phyloP scores from a whole-genome alignment of 2,113 vertebrate genomes.

The Thalassoma bifasciatum region DNA sequence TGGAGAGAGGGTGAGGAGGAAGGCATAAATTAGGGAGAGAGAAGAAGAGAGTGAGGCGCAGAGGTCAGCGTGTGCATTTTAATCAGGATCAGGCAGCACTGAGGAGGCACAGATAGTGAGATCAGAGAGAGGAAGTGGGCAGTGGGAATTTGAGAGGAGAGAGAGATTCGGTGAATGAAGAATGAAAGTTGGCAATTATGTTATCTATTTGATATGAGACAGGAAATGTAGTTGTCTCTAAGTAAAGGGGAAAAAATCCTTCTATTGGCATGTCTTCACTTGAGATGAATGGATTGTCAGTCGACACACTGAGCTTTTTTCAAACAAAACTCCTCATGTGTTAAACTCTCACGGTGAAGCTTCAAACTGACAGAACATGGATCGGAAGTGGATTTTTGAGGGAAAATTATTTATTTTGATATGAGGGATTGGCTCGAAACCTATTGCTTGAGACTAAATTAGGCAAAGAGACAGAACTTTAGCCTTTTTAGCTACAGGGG shows the following conservation, averaged over 20 bases:
- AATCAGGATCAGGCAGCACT: constrained; percentile 51
- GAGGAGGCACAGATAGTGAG: constrained; percentile 43
- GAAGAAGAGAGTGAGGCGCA: constrained; percentile 42
- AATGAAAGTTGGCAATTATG: constrained; percentile 32
- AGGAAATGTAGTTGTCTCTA: neutral
- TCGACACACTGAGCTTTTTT: neutral
- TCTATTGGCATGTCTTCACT: neutral
- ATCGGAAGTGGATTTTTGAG: neutral
- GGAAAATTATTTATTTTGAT: neutral
- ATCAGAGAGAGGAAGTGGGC: constrained; percentile 15
- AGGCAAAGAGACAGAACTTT: too few species aligned
- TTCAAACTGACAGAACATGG: neutral
- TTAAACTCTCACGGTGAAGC: constrained; percentile 4
- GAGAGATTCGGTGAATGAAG: constrained; percentile 8
- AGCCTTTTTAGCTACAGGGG: too few species aligned
- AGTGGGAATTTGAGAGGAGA: constrained; percentile 7
- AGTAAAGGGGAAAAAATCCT: neutral
- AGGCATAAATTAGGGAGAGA: constrained; percentile 53
- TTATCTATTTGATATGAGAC: constrained; percentile 1
- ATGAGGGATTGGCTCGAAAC: too few species aligned
- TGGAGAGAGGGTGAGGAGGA: constrained; percentile 11
- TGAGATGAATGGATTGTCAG: constrained; percentile 1
- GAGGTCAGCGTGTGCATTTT: constrained; percentile 74
- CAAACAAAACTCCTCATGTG: neutral
- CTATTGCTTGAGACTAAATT: too few species aligned